Evolutionary conservation across 2,797 vertebrate genomes (phyloP).

Genomic region (Gymnothorax javanicus): DNA sequence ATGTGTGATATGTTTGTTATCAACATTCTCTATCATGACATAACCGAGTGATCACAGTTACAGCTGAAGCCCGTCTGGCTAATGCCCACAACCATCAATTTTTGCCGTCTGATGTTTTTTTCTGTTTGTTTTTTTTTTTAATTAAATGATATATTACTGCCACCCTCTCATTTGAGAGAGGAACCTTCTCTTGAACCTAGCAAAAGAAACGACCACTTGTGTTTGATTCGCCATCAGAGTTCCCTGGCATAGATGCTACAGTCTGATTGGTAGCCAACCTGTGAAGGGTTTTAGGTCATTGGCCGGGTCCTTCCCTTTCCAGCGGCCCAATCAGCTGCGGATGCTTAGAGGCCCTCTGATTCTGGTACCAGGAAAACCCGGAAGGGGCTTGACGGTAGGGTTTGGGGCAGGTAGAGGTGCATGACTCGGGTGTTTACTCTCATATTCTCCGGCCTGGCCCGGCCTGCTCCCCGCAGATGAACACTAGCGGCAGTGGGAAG

Average conservation of each 20-base stretch:
- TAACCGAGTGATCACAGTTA: slow-evolving; percentile 52
- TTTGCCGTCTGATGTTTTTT: slow-evolving; percentile 45
- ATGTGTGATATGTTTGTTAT: slow-evolving; percentile 37
- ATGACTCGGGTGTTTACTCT: slow-evolving; percentile 43
- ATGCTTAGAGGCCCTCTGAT: background rate
- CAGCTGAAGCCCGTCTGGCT: slow-evolving; percentile 43
- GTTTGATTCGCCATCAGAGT: background rate
- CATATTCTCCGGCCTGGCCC: slow-evolving; percentile 36
- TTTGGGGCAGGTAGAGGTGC: slow-evolving; percentile 21
- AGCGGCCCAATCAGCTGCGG: background rate
- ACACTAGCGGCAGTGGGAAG: background rate
- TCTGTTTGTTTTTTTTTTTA: slow-evolving; percentile 30
- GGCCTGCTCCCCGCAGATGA: slow-evolving; percentile 6
- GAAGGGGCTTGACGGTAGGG: background rate
- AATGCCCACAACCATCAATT: slow-evolving; percentile 42
- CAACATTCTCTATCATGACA: slow-evolving; percentile 41
- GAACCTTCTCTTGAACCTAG: slow-evolving; percentile 18
- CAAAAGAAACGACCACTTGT: background rate
- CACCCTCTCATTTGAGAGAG: slow-evolving; percentile 2
- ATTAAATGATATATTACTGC: slow-evolving; percentile 20
- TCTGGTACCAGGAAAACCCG: background rate
- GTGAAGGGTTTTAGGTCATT: background rate
- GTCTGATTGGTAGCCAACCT: background rate
- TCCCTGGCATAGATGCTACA: slow-evolving; percentile 6
- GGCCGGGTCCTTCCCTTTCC: background rate